Percentiles rank a stretch among this genome's conserved stretches.
These are phyloP conservation scores for Gracilinanus agilis DNA, from an alignment of 2,113 vertebrate species.

Conservation along the genomic window DNA sequence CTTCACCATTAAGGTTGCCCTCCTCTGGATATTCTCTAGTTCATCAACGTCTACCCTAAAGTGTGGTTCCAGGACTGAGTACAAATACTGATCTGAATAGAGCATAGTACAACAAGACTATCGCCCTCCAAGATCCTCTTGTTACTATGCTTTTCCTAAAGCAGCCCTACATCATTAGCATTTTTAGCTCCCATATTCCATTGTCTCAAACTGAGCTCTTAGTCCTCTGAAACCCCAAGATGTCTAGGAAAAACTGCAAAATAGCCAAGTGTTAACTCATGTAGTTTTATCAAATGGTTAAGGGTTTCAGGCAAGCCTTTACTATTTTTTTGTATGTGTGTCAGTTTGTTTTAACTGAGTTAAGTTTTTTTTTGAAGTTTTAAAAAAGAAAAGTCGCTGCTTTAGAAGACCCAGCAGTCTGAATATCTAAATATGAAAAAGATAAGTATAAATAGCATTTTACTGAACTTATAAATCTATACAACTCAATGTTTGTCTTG, in stretches of 20 bases:
- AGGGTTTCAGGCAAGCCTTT: background rate
- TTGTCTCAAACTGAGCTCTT: background rate
- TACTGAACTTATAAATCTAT: conserved; percentile 58
- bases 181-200: background rate
- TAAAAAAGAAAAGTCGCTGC: background rate
- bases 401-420: background rate
- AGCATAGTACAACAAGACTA: background rate
- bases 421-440: conserved; percentile 45
- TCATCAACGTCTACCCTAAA: background rate
- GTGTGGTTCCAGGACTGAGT: background rate
- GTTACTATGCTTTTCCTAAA: background rate
- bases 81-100: background rate
- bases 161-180: background rate
- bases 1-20: background rate
- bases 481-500: conserved; percentile 53
- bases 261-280: background rate
- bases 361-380: conserved; percentile 8
- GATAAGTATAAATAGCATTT: conserved; percentile 29
- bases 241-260: background rate
- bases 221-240: background rate
- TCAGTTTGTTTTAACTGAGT: conserved; percentile 48
- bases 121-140: background rate
- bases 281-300: background rate
- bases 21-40: background rate
- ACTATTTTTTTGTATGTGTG: background rate